A percentile compares a stretch with the other conserved stretches of the same genome.
Conservation (phyloP, 2,888 invertebrate species). For the Rhaphigaster nebulosa region DNA sequence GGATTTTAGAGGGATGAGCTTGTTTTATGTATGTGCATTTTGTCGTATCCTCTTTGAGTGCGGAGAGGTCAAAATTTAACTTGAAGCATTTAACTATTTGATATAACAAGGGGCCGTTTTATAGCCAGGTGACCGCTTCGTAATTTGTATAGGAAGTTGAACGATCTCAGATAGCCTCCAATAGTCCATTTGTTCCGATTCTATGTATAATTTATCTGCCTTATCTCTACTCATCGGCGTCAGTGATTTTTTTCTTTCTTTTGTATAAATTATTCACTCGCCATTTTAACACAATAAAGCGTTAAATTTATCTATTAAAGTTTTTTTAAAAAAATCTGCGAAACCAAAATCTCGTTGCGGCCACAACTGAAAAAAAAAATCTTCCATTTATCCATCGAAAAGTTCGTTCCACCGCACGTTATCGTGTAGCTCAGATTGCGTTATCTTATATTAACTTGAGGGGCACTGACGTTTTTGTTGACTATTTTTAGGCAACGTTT, state of each 20-base stretch:
- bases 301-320: background rate
- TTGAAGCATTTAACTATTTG: background rate
- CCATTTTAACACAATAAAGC: background rate
- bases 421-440: background rate
- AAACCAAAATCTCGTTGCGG: background rate
- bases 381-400: background rate
- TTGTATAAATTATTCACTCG: background rate
- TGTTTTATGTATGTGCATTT: too few species aligned
- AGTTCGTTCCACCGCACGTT: background rate
- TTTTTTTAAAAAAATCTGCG: background rate
- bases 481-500: background rate
- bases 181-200: conserved; percentile 16
- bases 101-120: background rate
- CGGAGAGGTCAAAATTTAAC: too few species aligned
- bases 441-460: conserved; percentile 10
- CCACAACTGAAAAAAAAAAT: background rate
- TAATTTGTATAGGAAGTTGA: background rate
- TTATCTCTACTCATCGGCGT: background rate
- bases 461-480: background rate
- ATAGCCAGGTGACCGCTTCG: background rate
- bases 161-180: conserved; percentile 33
- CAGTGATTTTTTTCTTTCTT: background rate
- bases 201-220: background rate
- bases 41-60: too few species aligned
- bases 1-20: too few species aligned